Base-by-base conservation (phyloP, 2,888 invertebrate genomes). In the Leucozona laternaria region DNA sequence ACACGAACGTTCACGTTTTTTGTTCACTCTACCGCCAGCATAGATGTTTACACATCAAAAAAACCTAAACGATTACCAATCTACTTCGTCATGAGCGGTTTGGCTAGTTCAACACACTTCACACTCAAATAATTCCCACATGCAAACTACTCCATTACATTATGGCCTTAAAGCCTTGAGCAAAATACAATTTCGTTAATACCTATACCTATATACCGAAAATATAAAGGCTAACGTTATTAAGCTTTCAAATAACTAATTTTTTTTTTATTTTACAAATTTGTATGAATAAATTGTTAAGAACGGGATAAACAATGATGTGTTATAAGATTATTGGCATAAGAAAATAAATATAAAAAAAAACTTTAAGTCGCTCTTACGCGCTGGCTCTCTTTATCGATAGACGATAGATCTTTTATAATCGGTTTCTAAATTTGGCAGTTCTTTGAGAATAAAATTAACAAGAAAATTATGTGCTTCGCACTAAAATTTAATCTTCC, bases 401-500 rank as follows among this genome's bases (percentile, higher is more conserved):
- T 55, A 11, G 2, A 13, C 40, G 15, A 43, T 60, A 22, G 8
- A 13, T 58, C 7, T 22, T 7, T 37, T 6, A 3, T 8, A 4
- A 10, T 45, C 4, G 48, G 31, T 66, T 66, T 66, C 31, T 48
- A 25, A 25, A 48, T 66, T 66, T 48, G 48, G 66, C 66, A 45
- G 11, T 31, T n/a, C 17, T 48, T 66, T 48, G 48, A 31, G 31
- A 66, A 66, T 66, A 48, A 66, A 66, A 66, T 66, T 66, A 66
- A 48, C 66, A 48, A 48, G 31, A 66, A 66, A 62, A 66, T 66
- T 66, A 48, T 66, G 4, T 66, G 66, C 66, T 48, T 45, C 48
- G 48, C 66, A 66, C 66, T 66, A 48, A 48, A 66, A 66, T 48
- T 66, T 66, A 66, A 66, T 48, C 31, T 66, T 34, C 48, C 66